Evolutionary conservation across 2,888 invertebrate species (phyloP).

Genomic region (Gymnocheta viridis): DNA sequence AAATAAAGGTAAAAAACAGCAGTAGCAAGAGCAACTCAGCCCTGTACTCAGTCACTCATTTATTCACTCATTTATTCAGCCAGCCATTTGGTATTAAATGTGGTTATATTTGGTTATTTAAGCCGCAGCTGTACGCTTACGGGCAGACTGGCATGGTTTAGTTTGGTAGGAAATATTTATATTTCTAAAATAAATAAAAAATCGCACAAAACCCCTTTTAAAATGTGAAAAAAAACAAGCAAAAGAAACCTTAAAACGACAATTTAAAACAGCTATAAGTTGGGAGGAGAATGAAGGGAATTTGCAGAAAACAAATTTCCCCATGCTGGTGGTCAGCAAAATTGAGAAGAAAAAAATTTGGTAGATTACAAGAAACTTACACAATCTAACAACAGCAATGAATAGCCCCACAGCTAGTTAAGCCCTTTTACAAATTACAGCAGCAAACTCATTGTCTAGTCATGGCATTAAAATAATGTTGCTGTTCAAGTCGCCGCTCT

Average conservation of each 20-base stretch:
- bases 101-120: conserved; percentile 66
- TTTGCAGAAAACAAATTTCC: conserved; percentile 53
- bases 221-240: conserved; percentile 6
- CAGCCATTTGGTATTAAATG: conserved; percentile 61
- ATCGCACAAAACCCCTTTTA: conserved; percentile 27
- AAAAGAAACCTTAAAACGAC: conserved; percentile 66
- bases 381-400: conserved; percentile 1
- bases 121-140: conserved; percentile 46
- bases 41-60: conserved; percentile 29
- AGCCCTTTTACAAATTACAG: conserved; percentile 35
- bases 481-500: conserved; percentile 39
- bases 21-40: conserved; percentile 37
- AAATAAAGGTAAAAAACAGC: conserved; percentile 27
- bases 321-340: conserved; percentile 55
- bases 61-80: conserved; percentile 19
- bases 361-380: conserved; percentile 28
- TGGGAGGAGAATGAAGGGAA: background rate
- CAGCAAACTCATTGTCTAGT: conserved; percentile 46
- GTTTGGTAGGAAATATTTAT: conserved; percentile 43
- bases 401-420: conserved; percentile 1
- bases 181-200: conserved; percentile 30
- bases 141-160: conserved; percentile 62
- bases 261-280: conserved; percentile 50
- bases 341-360: background rate
- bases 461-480: conserved; percentile 38